These are phyloP conservation scores for Bufotes viridis DNA, from an alignment of 2,797 vertebrate genomes.

Conservation along the genomic window DNA sequence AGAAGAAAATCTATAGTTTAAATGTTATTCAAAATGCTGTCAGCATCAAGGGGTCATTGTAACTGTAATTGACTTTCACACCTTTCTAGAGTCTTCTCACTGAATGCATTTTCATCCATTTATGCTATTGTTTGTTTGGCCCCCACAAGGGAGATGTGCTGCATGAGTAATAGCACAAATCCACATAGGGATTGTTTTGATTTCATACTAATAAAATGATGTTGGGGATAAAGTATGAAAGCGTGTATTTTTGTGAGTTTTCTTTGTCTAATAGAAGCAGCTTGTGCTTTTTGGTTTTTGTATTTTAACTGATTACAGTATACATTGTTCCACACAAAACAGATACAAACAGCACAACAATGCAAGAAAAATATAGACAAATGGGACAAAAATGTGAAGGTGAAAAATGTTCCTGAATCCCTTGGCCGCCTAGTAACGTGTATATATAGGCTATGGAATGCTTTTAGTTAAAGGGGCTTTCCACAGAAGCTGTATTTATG, in stretches of 20 bases:
- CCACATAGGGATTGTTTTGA: neutral
- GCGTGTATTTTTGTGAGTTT: neutral
- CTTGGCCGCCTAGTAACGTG: too few relatives aligned
- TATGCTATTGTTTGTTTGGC: neutral
- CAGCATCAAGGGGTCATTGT: neutral
- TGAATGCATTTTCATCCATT: neutral
- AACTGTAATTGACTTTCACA: neutral
- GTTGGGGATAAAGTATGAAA: neutral
- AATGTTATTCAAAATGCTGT: neutral
- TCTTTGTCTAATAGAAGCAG: neutral
- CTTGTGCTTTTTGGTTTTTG: too few relatives aligned
- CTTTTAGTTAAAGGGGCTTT: too few relatives aligned
- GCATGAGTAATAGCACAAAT: neutral
- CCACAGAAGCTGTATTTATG: too few relatives aligned
- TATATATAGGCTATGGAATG: too few relatives aligned
- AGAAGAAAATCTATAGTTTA: neutral
- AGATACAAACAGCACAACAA: too few relatives aligned
- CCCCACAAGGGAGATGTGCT: neutral
- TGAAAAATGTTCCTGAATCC: too few relatives aligned
- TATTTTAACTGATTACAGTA: too few relatives aligned
- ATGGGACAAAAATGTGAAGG: too few relatives aligned
- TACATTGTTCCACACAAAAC: too few relatives aligned
- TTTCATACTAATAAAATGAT: neutral
- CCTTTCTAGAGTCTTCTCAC: neutral
- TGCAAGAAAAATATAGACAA: too few relatives aligned